A percentile compares a stretch with the other conserved stretches of the same genome.
Conservation (phyloP, 2,113 vertebrate species). For the Fukomys damarensis region DNA sequence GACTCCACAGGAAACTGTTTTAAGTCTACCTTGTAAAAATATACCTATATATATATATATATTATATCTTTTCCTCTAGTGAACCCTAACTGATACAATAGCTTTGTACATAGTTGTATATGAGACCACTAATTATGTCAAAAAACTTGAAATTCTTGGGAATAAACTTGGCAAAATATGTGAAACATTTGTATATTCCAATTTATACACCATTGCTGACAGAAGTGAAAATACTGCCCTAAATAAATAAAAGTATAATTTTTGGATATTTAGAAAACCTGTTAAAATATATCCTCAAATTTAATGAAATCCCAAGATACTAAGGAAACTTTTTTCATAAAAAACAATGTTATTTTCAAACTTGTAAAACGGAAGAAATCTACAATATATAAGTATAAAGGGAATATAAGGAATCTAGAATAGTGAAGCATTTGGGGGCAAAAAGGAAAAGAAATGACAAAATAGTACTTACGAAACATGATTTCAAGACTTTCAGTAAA, state of each 20-base stretch:
- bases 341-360: background rate
- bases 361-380: background rate
- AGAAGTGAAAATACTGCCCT: background rate
- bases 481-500: background rate
- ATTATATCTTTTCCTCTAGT: background rate
- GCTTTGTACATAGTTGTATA: background rate
- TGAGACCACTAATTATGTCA: background rate
- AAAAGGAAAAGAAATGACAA: background rate
- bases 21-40: background rate
- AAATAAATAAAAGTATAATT: background rate
- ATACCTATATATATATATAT: background rate
- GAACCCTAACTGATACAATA: background rate
- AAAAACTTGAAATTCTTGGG: background rate
- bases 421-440: background rate
- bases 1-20: background rate
- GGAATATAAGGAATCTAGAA: background rate
- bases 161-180: slow-evolving; percentile 5
- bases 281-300: slow-evolving; percentile 28
- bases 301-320: background rate
- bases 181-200: background rate
- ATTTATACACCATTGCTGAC: background rate
- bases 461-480: background rate
- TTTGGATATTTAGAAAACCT: background rate
- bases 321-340: background rate
- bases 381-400: background rate